Evolutionary conservation across 1,140 invertebrate genomes (phyloP).

Genomic region (Sinella curviseta): DNA sequence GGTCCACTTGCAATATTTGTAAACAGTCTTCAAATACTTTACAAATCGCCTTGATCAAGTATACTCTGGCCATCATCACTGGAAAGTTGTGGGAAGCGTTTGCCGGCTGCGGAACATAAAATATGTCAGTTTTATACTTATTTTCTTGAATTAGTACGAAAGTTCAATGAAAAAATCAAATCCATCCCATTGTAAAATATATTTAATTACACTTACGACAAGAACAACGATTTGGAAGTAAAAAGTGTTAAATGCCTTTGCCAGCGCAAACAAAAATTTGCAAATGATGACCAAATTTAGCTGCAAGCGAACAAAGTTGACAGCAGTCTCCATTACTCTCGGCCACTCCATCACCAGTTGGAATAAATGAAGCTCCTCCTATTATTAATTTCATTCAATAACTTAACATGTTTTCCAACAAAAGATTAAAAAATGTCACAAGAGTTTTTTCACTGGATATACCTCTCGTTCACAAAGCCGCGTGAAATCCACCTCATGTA

Average conservation of each 20-base stretch:
- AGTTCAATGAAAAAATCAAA: too few relatives aligned
- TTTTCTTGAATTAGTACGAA: too few relatives aligned
- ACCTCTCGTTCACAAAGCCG: background rate
- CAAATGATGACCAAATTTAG: background rate
- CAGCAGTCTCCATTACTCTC: background rate
- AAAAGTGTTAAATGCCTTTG: background rate
- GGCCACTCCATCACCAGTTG: background rate
- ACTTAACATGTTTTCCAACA: background rate
- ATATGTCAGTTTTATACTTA: too few relatives aligned
- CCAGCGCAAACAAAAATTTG: background rate
- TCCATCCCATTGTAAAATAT: too few relatives aligned
- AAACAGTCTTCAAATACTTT: background rate
- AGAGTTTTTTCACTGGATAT: too few relatives aligned
- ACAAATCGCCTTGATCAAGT: background rate
- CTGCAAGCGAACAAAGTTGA: background rate
- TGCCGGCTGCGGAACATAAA: background rate
- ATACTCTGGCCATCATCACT: background rate
- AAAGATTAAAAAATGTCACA: too few relatives aligned
- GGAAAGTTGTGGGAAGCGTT: slow-evolving; percentile 1
- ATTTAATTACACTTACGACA: background rate
- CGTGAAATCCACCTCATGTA: background rate
- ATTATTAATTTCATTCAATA: background rate
- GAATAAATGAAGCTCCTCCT: background rate
- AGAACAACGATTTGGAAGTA: background rate
- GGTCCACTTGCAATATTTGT: background rate